These are phyloP conservation scores for Sycobia sp. DNA, from an alignment of 1,140 invertebrate genomes.

Conservation along the genomic window DNA sequence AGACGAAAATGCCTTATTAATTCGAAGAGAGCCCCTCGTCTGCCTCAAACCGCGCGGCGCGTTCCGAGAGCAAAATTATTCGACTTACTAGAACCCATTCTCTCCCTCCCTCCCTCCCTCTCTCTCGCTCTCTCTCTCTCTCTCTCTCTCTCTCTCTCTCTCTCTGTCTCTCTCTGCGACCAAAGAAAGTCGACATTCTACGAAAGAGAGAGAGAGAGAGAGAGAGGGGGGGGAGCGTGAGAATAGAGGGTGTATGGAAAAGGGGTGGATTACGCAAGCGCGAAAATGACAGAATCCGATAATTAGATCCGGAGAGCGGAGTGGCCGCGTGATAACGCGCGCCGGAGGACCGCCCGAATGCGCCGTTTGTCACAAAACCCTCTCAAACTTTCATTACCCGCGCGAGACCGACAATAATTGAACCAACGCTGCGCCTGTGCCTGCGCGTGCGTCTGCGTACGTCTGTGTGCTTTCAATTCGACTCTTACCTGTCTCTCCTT, in stretches of 20 bases:
- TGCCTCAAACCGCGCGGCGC: too few species aligned
- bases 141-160: too few species aligned
- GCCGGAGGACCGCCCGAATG: too few species aligned
- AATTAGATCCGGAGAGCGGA: constrained; percentile 26
- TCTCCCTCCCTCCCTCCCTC: too few species aligned
- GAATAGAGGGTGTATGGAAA: neutral
- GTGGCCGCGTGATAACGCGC: neutral
- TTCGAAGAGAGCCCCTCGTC: neutral
- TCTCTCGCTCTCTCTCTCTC: too few species aligned
- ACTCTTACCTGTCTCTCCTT: too few species aligned
- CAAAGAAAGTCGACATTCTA: too few species aligned
- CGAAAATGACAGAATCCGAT: constrained; percentile 24
- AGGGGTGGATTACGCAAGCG: neutral
- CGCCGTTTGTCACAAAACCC: constrained; percentile 24
- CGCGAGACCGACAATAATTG: too few species aligned
- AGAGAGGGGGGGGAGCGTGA: neutral
- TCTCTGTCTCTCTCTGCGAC: too few species aligned
- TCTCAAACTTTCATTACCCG: constrained; percentile 27
- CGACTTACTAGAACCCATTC: neutral
- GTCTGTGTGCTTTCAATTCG: too few species aligned
- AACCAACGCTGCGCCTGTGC: too few species aligned
- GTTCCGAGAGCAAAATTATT: neutral
- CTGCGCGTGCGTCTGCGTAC: too few species aligned
- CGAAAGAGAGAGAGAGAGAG: neutral
- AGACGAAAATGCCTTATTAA: neutral